phyloP scores from a whole-genome alignment of 2,888 invertebrate genomes.

The Blastobasis adustella region DNA sequence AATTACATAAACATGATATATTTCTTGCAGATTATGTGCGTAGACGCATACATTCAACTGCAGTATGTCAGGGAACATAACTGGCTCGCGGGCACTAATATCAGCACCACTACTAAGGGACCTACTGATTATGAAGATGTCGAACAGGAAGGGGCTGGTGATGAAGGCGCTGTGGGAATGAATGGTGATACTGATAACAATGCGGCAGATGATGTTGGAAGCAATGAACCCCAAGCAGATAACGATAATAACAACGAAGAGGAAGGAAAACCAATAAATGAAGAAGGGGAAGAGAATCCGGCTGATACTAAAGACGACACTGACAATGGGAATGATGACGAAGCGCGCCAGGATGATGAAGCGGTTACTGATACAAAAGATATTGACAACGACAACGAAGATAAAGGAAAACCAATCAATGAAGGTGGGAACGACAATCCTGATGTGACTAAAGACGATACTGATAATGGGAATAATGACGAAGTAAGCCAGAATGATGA shows the following conservation, averaged over 20 bases:
- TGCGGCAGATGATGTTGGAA: background rate
- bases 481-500: background rate
- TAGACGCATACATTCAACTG: constrained; percentile 36
- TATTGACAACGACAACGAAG: background rate
- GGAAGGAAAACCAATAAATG: background rate
- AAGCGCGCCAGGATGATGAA: background rate
- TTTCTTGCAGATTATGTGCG: constrained; percentile 36
- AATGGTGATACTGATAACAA: background rate
- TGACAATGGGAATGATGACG: background rate
- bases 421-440: too few relatives aligned
- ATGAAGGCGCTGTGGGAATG: too few relatives aligned
- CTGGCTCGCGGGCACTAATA: constrained; percentile 18
- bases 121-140: too few relatives aligned
- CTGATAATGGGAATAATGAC: background rate
- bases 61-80: constrained; percentile 40
- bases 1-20: background rate
- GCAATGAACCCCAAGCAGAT: background rate
- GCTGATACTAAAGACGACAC: background rate
- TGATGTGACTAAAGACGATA: background rate
- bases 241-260: background rate
- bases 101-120: background rate
- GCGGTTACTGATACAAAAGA: background rate
- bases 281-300: background rate
- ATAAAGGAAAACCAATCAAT: too few relatives aligned
- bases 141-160: too few relatives aligned